Conservation (phyloP, 2,113 vertebrate species). For the Trematomus loennbergii region DNA sequence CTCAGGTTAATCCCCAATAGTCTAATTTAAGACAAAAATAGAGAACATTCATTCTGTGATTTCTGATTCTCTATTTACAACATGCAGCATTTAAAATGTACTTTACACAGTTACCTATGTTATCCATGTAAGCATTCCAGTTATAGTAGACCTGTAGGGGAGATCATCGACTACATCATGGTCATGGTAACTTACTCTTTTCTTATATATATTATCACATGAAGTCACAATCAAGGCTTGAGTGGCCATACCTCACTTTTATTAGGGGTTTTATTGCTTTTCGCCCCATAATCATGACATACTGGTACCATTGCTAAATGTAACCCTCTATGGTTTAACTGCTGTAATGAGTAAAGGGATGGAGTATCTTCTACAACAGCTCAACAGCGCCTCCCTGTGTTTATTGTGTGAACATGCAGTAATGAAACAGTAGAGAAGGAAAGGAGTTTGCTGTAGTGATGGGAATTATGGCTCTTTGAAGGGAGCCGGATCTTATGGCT, state of each 20-base stretch:
- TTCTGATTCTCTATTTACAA: neutral
- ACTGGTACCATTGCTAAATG: slow-evolving; percentile 9
- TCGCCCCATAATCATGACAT: neutral
- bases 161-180: neutral
- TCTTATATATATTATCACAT: neutral
- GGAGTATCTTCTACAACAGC: neutral
- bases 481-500: too few species aligned
- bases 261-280: neutral
- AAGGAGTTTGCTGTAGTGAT: too few species aligned
- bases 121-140: neutral
- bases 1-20: neutral
- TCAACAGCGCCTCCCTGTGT: slow-evolving; percentile 18
- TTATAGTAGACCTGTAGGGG: neutral
- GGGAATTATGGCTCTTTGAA: too few species aligned
- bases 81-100: neutral
- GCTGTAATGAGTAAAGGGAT: neutral
- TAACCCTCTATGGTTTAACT: neutral
- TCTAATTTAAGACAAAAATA: neutral
- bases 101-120: neutral
- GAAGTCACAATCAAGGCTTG: neutral
- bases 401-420: neutral
- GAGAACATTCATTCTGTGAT: neutral
- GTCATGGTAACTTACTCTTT: neutral
- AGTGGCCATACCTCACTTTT: slow-evolving; percentile 4
- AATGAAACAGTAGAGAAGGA: neutral